Evolutionary conservation across 30 jellyfish, hydroid and myxozoan species (phyloP).

Genomic region (Aurelia coerulea): DNA sequence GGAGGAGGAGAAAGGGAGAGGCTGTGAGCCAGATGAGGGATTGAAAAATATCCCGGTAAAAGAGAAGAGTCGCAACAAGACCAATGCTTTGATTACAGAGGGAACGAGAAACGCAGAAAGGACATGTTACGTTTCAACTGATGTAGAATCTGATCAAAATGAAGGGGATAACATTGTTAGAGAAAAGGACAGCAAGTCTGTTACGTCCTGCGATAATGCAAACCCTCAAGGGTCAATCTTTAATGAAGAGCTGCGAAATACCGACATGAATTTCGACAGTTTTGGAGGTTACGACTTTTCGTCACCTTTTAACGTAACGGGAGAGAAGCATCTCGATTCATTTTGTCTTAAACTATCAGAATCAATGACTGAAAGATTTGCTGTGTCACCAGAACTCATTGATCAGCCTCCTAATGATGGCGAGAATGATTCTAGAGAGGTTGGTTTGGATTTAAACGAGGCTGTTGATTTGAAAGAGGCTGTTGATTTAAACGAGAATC

Average conservation of each 20-base stretch:
- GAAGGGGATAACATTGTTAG: background rate
- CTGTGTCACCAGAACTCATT: constrained; percentile 2
- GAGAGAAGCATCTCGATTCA: background rate
- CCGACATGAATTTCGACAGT: background rate
- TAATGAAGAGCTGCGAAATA: background rate
- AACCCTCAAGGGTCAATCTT: background rate
- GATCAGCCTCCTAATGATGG: background rate
- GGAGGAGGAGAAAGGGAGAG: background rate
- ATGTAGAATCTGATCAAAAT: background rate
- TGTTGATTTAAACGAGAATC: background rate
- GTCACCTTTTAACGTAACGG: constrained; percentile 8
- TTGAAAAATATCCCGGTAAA: too few species aligned
- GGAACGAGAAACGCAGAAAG: background rate
- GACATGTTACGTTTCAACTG: background rate
- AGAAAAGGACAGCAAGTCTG: background rate
- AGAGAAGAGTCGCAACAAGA: too few species aligned
- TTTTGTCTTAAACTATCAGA: constrained; percentile 44
- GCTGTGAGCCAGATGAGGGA: too few species aligned
- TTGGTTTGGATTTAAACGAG: background rate
- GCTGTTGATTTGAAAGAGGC: background rate
- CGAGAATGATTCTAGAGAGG: background rate
- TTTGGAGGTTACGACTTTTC: constrained; percentile 9
- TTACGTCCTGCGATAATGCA: background rate
- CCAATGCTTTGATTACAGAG: too few species aligned
- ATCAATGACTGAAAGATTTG: constrained; percentile 7